These are phyloP conservation scores for Glaucidium brasilianum DNA, from an alignment of 2,113 vertebrate species.

Conservation along the genomic window DNA sequence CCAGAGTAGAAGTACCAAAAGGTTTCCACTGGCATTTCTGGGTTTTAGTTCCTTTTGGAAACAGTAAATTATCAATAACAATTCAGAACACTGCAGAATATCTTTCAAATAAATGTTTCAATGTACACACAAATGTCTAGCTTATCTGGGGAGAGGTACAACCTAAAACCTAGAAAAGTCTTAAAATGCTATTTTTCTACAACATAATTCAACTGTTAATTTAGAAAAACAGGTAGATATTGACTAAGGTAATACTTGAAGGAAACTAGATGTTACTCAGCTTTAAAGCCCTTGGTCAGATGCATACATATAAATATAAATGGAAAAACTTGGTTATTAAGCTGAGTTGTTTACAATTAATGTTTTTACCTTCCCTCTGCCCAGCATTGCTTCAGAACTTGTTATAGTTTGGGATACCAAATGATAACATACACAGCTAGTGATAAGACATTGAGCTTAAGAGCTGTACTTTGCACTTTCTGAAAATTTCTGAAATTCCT, in stretches of 20 bases:
- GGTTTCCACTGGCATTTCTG: constrained; percentile 18
- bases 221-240: not conserved
- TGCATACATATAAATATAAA: not conserved
- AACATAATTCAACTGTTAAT: not conserved
- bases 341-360: not conserved
- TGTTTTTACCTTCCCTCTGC: not conserved
- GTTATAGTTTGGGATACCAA: not conserved
- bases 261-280: not conserved
- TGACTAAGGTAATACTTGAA: not conserved
- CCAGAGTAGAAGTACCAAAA: constrained; percentile 1
- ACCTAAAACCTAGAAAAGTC: not conserved
- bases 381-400: not conserved
- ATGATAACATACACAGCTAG: not conserved
- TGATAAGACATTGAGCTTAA: not conserved
- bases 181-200: not conserved
- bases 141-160: not conserved
- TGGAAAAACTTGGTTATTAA: not conserved
- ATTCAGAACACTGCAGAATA: not conserved
- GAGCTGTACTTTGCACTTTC: not conserved
- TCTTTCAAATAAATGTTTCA: not conserved
- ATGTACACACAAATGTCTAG: not conserved
- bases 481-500: not conserved
- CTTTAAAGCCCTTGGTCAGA: not conserved
- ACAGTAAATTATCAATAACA: not conserved
- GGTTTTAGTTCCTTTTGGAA: not conserved